Conservation (phyloP, 2,113 vertebrate genomes). For the Heloderma charlesbogerti region DNA sequence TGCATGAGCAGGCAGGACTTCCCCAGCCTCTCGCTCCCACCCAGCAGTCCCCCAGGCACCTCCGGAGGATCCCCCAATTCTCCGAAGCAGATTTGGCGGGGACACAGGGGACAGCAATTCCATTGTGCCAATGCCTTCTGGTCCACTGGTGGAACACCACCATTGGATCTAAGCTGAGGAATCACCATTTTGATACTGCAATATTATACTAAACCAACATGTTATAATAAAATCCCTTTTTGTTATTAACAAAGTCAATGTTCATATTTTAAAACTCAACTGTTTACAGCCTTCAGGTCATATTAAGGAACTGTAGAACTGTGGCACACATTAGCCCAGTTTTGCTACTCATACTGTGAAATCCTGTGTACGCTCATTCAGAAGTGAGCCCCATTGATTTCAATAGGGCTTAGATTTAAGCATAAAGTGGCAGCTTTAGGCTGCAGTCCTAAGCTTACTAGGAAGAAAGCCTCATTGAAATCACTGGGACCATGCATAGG, state of each 20-base stretch:
- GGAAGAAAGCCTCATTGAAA: no score
- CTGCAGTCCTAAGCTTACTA: no score
- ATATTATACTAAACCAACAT: not conserved
- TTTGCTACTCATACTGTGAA: not conserved
- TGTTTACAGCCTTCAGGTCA: not conserved
- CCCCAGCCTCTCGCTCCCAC: no score
- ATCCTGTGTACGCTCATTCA: not conserved
- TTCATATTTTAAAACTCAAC: not conserved
- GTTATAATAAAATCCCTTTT: not conserved
- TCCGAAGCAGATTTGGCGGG: no score
- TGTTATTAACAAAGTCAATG: not conserved
- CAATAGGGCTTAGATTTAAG: not conserved
- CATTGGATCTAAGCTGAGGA: not conserved
- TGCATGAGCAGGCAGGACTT: no score
- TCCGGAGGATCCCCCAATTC: not conserved
- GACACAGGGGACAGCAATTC: no score
- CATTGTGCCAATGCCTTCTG: no score
- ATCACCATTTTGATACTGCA: not conserved
- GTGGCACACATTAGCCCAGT: not conserved
- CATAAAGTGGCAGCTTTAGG: no score
- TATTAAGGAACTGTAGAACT: not conserved
- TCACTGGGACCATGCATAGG: no score
- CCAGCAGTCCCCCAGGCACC: no score
- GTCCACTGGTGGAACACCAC: no score
- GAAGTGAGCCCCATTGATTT: not conserved